Evolutionary conservation across 2,888 invertebrate species (phyloP).

Genomic region (Machimus rusticus): DNA sequence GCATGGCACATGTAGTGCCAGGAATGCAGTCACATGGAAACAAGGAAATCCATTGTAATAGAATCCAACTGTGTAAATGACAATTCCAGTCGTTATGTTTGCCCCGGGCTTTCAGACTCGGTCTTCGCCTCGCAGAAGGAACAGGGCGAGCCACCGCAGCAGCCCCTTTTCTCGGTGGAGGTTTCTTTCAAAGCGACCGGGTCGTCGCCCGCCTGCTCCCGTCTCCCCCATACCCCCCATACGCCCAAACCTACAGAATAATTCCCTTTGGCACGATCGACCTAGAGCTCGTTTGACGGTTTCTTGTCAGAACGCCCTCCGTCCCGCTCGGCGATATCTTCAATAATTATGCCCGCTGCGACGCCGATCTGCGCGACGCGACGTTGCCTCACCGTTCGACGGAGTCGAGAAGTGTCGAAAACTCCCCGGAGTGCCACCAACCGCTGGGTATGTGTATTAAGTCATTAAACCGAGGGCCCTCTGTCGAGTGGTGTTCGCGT

Average conservation of each 20-base stretch:
- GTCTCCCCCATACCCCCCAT: not conserved
- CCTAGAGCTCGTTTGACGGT: slow-evolving; percentile 1
- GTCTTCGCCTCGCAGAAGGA: slow-evolving; percentile 14
- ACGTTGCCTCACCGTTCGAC: not conserved
- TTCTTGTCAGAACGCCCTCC: not conserved
- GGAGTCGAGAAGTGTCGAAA: slow-evolving; percentile 5
- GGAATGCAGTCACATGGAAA: slow-evolving; percentile 41
- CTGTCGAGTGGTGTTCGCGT: not conserved
- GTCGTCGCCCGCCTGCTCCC: not conserved
- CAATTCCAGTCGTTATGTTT: slow-evolving; percentile 43
- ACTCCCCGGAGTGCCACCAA: not conserved
- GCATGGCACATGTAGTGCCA: slow-evolving; percentile 38
- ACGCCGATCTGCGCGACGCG: not conserved
- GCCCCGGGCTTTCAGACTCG: slow-evolving; percentile 35
- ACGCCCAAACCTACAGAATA: not conserved
- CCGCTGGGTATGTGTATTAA: not conserved
- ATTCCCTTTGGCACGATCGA: not conserved
- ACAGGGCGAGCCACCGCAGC: not conserved
- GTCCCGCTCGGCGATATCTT: not conserved
- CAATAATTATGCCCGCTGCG: not conserved
- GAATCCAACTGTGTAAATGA: slow-evolving; percentile 45
- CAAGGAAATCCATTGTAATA: slow-evolving; percentile 42
- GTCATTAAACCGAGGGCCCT: not conserved
- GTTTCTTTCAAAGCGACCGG: not conserved
- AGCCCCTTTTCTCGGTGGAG: not conserved